Conservation (phyloP, 2,888 invertebrate species). For the Andrena marginata region DNA sequence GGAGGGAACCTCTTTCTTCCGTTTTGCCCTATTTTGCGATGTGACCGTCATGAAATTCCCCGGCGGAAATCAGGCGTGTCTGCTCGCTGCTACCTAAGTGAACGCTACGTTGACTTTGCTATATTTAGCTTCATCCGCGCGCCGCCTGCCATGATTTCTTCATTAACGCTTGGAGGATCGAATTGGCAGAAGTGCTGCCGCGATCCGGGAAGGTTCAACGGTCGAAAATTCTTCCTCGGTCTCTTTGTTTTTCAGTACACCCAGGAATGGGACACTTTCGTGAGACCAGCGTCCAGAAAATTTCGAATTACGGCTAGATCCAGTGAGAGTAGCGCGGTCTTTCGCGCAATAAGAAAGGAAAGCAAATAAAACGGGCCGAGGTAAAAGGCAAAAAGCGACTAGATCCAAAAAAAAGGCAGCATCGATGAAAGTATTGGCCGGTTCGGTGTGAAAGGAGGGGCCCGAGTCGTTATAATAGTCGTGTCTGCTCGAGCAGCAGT, state of each 20-base stretch:
- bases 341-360: slow-evolving; percentile 68
- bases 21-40: slow-evolving; percentile 48
- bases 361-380: slow-evolving; percentile 68
- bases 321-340: slow-evolving; percentile 50
- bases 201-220: too few relatives aligned
- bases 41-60: slow-evolving; percentile 21
- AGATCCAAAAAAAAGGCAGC: slow-evolving; percentile 62
- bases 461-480: slow-evolving; percentile 35
- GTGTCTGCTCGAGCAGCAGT: neutral
- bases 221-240: neutral
- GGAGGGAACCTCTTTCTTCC: slow-evolving; percentile 50
- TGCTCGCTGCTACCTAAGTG: neutral
- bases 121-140: neutral
- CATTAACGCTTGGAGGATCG: neutral
- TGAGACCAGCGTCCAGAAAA: neutral
- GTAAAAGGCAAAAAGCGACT: slow-evolving; percentile 64
- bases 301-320: slow-evolving; percentile 8
- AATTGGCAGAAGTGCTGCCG: neutral
- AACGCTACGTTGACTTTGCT: neutral
- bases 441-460: slow-evolving; percentile 76
- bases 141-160: neutral
- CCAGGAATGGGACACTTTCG: neutral
- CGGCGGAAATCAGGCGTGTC: neutral
- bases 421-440: slow-evolving; percentile 77
- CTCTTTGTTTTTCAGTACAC: neutral